These are phyloP conservation scores for Myathropa florea DNA, from an alignment of 2,888 invertebrate species.

Conservation along the genomic window DNA sequence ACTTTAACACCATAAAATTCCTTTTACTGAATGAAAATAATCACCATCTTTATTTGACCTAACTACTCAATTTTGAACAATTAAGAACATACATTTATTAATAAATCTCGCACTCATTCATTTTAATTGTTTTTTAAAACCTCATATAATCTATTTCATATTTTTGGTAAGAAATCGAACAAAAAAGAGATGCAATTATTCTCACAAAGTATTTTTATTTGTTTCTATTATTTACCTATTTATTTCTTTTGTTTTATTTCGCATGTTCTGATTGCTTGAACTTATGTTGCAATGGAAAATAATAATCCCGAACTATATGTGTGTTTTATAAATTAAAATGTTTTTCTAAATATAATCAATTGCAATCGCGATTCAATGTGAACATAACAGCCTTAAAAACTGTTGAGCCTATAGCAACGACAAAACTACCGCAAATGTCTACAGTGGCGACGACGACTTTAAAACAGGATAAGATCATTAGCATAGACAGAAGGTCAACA, in stretches of 20 bases:
- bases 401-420: slow-evolving; percentile 26
- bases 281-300: slow-evolving; percentile 48
- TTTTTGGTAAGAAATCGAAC: slow-evolving; percentile 1
- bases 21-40: not conserved
- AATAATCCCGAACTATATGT: not conserved
- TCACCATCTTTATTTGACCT: not conserved
- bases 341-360: slow-evolving; percentile 51
- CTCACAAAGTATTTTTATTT: not conserved
- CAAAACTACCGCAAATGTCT: slow-evolving; percentile 29
- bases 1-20: too few relatives aligned
- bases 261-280: slow-evolving; percentile 50
- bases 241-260: slow-evolving; percentile 42
- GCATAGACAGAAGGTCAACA: slow-evolving; percentile 1
- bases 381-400: slow-evolving; percentile 50
- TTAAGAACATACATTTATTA: not conserved
- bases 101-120: not conserved
- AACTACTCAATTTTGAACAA: not conserved
- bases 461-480: slow-evolving; percentile 48
- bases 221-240: not conserved
- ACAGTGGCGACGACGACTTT: slow-evolving; percentile 5
- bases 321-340: slow-evolving; percentile 15
- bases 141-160: not conserved
- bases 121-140: not conserved
- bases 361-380: slow-evolving; percentile 43
- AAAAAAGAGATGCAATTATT: not conserved